A percentile compares a stretch with the other conserved stretches of the same genome.
Conservation (phyloP, 2,888 invertebrate genomes). For the Fabriciana adippe region DNA sequence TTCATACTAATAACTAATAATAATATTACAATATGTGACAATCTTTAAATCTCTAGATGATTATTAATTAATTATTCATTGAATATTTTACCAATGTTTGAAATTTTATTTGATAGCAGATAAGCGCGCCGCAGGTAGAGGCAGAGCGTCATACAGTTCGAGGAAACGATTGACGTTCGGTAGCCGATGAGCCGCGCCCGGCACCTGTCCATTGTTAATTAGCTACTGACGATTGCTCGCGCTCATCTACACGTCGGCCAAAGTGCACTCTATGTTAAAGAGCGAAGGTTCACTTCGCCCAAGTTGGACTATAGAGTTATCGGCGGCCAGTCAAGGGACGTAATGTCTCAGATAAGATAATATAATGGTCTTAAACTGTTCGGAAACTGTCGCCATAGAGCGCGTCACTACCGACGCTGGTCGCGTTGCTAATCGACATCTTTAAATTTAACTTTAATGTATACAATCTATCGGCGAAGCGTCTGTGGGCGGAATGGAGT, state of each 20-base stretch:
- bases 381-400: conserved; percentile 26
- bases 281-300: not conserved
- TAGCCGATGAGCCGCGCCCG: conserved; percentile 28
- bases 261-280: not conserved
- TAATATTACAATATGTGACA: too few species aligned
- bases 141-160: conserved; percentile 31
- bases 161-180: conserved; percentile 31
- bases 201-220: conserved; percentile 34
- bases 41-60: too few species aligned
- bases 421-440: conserved; percentile 1
- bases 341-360: conserved; percentile 61
- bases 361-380: conserved; percentile 42
- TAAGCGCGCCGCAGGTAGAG: conserved; percentile 23
- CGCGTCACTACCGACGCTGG: conserved; percentile 16
- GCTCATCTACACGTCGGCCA: not conserved
- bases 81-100: not conserved
- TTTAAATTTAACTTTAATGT: conserved; percentile 11
- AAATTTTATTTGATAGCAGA: not conserved
- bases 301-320: too few species aligned
- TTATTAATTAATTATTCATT: too few species aligned
- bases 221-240: conserved; percentile 28
- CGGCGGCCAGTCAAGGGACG: conserved; percentile 36
- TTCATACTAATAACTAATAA: too few species aligned
- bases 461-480: conserved; percentile 1
- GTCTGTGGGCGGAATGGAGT: not conserved